These are phyloP conservation scores for Drepanosiphum platanoidis DNA, from an alignment of 2,888 invertebrate species.

Conservation along the genomic window DNA sequence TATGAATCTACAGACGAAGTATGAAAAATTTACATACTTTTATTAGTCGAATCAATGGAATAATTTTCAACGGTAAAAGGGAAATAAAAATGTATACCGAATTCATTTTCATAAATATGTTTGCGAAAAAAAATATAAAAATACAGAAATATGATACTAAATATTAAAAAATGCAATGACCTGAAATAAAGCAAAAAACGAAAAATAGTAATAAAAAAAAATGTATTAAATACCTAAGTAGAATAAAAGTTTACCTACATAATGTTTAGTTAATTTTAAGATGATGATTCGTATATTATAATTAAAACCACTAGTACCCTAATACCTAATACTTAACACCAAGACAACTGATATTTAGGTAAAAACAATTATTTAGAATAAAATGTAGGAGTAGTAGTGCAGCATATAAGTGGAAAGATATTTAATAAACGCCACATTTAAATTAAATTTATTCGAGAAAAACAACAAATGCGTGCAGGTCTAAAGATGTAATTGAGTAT, in stretches of 20 bases:
- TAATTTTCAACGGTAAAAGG: conserved; percentile 15
- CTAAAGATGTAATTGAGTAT: too few species aligned
- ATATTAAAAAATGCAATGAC: not conserved
- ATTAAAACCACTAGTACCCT: too few species aligned
- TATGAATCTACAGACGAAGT: conserved; percentile 12
- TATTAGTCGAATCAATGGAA: not conserved
- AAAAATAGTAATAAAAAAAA: conserved; percentile 1
- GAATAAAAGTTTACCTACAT: not conserved
- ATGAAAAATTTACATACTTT: conserved; percentile 10
- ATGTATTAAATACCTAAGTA: not conserved
- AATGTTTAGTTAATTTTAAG: not conserved
- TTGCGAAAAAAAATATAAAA: not conserved
- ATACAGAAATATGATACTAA: conserved; percentile 4
- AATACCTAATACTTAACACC: too few species aligned
- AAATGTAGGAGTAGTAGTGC: too few species aligned
- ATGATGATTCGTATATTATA: too few species aligned
- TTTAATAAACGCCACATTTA: too few species aligned
- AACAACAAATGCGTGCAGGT: too few species aligned
- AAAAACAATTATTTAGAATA: too few species aligned
- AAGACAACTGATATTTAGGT: too few species aligned
- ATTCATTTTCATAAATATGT: not conserved
- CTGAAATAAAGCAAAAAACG: not conserved
- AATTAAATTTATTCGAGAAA: too few species aligned
- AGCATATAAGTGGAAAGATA: too few species aligned
- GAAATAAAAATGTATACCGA: not conserved